These are phyloP conservation scores for Gymnarchus niloticus DNA, from an alignment of 2,113 vertebrate species.

Conservation along the genomic window DNA sequence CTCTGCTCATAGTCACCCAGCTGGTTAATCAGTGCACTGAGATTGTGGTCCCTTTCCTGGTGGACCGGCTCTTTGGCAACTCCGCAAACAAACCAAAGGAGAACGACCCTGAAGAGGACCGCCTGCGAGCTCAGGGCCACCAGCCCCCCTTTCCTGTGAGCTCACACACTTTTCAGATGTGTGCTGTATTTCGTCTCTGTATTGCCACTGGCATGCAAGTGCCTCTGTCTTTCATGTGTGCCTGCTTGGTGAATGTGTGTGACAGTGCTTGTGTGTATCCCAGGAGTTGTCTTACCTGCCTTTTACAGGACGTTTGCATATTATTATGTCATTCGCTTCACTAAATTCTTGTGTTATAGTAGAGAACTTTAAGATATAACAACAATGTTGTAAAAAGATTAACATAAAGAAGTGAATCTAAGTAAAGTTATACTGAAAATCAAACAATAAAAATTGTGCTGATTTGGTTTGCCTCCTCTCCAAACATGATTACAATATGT, in stretches of 20 bases:
- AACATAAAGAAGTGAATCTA: neutral
- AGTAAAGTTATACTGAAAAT: neutral
- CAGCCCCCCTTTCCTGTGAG: conserved; percentile 63
- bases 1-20: conserved; percentile 66
- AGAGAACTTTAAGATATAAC: neutral
- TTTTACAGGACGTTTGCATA: neutral
- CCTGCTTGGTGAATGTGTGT: neutral
- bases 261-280: neutral
- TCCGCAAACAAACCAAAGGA: conserved; percentile 47
- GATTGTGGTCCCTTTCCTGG: conserved; percentile 62
- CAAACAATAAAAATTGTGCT: neutral
- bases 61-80: conserved; percentile 55
- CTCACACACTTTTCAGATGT: neutral
- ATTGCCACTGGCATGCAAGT: neutral
- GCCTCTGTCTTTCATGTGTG: neutral
- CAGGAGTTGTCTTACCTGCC: neutral
- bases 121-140: conserved; percentile 56
- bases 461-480: neutral
- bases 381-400: neutral
- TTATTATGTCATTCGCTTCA: neutral
- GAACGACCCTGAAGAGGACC: conserved; percentile 64
- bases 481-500: neutral
- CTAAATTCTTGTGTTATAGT: neutral
- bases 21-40: conserved; percentile 68
- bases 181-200: neutral